Evolutionary conservation across 2,113 vertebrate species (phyloP).

Genomic region (Percopsis transmontana): DNA sequence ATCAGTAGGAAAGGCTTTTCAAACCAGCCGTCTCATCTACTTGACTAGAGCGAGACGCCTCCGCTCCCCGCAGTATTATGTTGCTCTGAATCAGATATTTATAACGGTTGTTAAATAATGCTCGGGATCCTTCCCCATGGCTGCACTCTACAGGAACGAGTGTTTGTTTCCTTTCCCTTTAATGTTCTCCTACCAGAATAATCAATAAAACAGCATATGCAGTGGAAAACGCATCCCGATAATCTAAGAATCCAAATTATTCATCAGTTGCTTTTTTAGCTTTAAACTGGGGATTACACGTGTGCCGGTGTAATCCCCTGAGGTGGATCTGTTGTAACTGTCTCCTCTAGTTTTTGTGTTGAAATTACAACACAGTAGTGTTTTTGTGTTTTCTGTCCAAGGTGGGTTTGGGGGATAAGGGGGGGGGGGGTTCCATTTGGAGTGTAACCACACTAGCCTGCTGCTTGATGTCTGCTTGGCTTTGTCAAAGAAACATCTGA

Average conservation of each 20-base stretch:
- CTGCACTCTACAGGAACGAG: constrained; percentile 1
- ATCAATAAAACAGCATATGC: too few relatives aligned
- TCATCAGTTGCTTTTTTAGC: background rate
- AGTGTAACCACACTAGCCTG: constrained; percentile 57
- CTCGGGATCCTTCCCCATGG: background rate
- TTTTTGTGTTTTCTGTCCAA: constrained; percentile 19
- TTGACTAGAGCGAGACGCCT: constrained; percentile 27
- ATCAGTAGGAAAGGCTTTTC: background rate
- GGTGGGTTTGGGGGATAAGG: constrained; percentile 9
- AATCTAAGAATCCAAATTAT: background rate
- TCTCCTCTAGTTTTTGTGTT: constrained; percentile 34
- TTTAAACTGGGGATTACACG: background rate
- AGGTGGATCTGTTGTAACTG: background rate
- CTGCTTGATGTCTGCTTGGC: constrained; percentile 58
- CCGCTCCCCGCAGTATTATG: constrained; percentile 2
- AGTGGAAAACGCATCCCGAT: background rate
- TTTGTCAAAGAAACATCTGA: constrained; percentile 70
- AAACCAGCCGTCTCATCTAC: constrained; percentile 20
- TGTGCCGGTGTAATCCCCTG: constrained; percentile 21
- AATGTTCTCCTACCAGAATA: background rate
- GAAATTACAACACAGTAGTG: constrained; percentile 25
- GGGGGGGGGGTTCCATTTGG: constrained; percentile 61
- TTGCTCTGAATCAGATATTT: constrained; percentile 37
- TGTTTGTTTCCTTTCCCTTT: constrained; percentile 15
- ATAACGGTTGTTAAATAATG: constrained; percentile 13